Evolutionary conservation across 2,888 invertebrate species (phyloP).

Genomic region (Chromoteleia sp.): DNA sequence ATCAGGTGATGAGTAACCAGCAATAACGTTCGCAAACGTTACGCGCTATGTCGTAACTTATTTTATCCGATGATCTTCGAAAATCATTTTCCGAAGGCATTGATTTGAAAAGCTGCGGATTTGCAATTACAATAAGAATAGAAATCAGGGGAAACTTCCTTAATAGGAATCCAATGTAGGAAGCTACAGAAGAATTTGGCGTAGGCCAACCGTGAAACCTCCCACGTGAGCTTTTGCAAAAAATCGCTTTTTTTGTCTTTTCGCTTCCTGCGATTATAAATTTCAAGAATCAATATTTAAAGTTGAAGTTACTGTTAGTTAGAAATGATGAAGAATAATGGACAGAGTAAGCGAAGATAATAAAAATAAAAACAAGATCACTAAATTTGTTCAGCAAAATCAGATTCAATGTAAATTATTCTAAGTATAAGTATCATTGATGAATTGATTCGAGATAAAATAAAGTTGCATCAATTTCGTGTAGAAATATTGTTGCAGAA

Average conservation of each 20-base stretch:
- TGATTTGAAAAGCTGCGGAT: neutral
- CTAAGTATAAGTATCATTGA: too few species aligned
- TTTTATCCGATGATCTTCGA: conserved; percentile 11
- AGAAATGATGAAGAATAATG: too few species aligned
- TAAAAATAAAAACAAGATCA: too few species aligned
- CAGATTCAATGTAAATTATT: too few species aligned
- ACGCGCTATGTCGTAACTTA: conserved; percentile 29
- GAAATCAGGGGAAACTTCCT: conserved; percentile 17
- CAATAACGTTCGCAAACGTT: conserved; percentile 15
- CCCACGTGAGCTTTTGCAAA: conserved; percentile 8
- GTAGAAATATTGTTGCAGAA: too few species aligned
- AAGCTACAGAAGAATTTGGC: conserved; percentile 42
- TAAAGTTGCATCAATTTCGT: neutral
- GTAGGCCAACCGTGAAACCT: conserved; percentile 36
- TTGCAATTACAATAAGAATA: neutral
- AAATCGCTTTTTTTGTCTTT: too few species aligned
- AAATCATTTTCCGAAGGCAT: neutral
- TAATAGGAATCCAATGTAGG: conserved; percentile 14
- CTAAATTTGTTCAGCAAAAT: too few species aligned
- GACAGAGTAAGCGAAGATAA: too few species aligned
- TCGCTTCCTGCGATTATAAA: conserved; percentile 34
- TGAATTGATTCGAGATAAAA: neutral
- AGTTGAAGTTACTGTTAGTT: too few species aligned
- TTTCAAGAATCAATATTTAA: neutral
- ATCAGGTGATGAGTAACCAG: conserved; percentile 40